phyloP scores from a whole-genome alignment of 1,140 invertebrate genomes.

The Myzus persicae region DNA sequence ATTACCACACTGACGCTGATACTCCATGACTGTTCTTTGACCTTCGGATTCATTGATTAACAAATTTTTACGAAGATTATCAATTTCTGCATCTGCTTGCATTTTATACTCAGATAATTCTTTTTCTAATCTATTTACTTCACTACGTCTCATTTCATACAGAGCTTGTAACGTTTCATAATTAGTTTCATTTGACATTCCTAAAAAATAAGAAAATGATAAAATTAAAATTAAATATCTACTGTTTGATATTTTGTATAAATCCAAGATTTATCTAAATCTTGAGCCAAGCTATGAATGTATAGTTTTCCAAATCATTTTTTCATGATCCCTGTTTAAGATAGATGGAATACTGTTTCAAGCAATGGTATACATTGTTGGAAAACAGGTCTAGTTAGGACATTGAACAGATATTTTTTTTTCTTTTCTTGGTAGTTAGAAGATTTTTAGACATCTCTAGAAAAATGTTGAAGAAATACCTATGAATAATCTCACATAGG shows the following conservation, averaged over 20 bases:
- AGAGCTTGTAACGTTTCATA: constrained; percentile 37
- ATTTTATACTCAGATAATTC: constrained; percentile 37
- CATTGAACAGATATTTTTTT: background rate
- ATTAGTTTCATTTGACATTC: constrained; percentile 22
- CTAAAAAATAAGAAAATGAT: background rate
- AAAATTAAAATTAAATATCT: background rate
- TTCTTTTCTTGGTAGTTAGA: background rate
- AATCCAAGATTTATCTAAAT: background rate
- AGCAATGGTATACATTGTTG: too few relatives aligned
- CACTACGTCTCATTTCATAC: constrained; percentile 30
- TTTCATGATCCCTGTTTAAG: background rate
- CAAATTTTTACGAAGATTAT: constrained; percentile 28
- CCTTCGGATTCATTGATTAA: constrained; percentile 45
- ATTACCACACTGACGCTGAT: constrained; percentile 51
- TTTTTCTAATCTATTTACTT: constrained; percentile 47
- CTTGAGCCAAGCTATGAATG: background rate
- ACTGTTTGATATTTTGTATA: background rate
- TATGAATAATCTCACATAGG: too few relatives aligned
- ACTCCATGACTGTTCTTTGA: constrained; percentile 24
- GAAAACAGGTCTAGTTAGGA: background rate
- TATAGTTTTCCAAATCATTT: background rate
- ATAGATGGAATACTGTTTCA: background rate
- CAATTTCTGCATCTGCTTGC: constrained; percentile 15
- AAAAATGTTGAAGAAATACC: too few relatives aligned
- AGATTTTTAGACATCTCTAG: background rate